Evolutionary conservation across 1,140 invertebrate genomes (phyloP), one percentile per base, ranked within the genome.

Genomic region (Neodiprion fabricii): DNA sequence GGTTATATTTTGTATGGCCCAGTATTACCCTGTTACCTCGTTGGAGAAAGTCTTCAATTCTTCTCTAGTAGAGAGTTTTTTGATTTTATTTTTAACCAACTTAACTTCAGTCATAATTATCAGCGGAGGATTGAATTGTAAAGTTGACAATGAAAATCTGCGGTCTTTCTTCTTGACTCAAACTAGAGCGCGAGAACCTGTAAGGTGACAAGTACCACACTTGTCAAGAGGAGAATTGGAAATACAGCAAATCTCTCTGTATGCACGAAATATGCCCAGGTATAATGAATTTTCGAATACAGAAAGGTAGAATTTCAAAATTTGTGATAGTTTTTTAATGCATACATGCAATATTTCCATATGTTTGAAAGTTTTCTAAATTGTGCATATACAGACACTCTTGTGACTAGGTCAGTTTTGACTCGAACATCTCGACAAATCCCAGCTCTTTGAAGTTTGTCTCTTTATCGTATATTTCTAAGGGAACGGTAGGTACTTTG

Each of bases 1-100:
- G 17, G 67, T 69, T 21, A 69, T 7, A 69, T 69, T 23, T 69
- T 9, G 14, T 47, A 23, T 69, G 9, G 17, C 4, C 17, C 61
- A 65, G 28, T 40, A 65, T 17, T 40, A 40, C 28, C 28, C 28
- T 40, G 7, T 79, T 80, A 85, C 85, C 71, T 78, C 70, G 81
- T 87, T 87, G 48, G 82, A 80, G 3, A 85, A 75, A 12, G 68
- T 14, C 50, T 84, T 79, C 17, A 87, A 71, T 50, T 85, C 79
- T 23, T 85, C 79, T 61, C 76, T 80, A 7, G 70, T 75, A 21
- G 79, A 76, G 0, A 68, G 67, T 75, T 76, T 81, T 5, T 72
- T 75, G 17, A 71, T 67, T 70, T 81, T 84, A 17, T 53, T 77
- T 47, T 72, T 47, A 21, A 78, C 78, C 3, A 70, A 61, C 7